These are phyloP conservation scores for Brienomyrus brachyistius DNA, from an alignment of 2,113 vertebrate species.

Conservation along the genomic window DNA sequence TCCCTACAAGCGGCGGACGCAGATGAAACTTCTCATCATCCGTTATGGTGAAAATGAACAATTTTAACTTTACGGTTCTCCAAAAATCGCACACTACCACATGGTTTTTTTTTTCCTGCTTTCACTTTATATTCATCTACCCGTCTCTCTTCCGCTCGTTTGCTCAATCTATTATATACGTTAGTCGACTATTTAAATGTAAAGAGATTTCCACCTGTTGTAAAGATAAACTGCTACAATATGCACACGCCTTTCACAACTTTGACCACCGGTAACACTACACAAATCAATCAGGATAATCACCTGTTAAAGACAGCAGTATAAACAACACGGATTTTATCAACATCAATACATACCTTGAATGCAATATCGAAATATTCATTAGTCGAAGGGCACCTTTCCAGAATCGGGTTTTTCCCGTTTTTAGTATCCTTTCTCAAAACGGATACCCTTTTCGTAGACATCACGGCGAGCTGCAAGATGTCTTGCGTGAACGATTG, in stretches of 20 bases:
- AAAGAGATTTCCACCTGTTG: neutral
- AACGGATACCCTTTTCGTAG: conserved; percentile 50
- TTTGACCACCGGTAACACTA: neutral
- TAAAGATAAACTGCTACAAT: neutral
- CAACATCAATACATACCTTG: conserved; percentile 59
- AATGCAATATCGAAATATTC: conserved; percentile 68
- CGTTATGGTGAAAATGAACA: neutral
- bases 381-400: conserved; percentile 65
- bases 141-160: neutral
- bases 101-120: neutral
- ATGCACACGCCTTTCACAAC: neutral
- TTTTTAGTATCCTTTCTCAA: conserved; percentile 54
- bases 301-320: neutral
- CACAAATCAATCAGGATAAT: neutral
- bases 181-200: neutral
- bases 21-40: neutral
- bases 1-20: neutral
- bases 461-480: conserved; percentile 45
- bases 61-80: neutral
- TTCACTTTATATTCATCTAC: neutral
- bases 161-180: neutral
- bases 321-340: conserved; percentile 14
- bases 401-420: conserved; percentile 63
- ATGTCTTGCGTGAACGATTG: neutral
- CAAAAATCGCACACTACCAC: neutral